Evolutionary conservation across 2,888 invertebrate genomes (phyloP).

Genomic region (Watsonalla cultraria): DNA sequence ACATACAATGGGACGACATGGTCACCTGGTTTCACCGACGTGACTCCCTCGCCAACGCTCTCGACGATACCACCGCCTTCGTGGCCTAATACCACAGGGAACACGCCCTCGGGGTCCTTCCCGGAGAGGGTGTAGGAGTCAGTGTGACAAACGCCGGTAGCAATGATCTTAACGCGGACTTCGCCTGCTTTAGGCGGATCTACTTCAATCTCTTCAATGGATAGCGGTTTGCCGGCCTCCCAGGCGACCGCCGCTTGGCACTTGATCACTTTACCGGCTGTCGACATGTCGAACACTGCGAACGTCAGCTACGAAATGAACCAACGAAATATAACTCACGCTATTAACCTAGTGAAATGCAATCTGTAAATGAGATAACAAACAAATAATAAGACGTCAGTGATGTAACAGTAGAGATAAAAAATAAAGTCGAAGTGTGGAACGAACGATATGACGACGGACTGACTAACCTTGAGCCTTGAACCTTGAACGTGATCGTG

Average conservation of each 20-base stretch:
- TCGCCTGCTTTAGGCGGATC: conserved; percentile 96
- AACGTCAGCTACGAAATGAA: conserved; percentile 34
- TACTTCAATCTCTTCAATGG: conserved; percentile 95
- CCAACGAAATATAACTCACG: not conserved
- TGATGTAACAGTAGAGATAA: conserved; percentile 24
- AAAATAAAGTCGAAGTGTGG: too few species aligned
- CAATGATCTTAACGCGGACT: conserved; percentile 88
- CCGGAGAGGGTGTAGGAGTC: conserved; percentile 95
- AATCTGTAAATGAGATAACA: conserved; percentile 1
- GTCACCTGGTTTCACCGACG: conserved; percentile 91
- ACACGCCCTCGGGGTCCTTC: conserved; percentile 92
- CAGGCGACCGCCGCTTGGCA: conserved; percentile 98
- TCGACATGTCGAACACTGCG: conserved; percentile 47
- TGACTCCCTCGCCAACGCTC: conserved; percentile 95
- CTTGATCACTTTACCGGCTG: conserved; percentile 84
- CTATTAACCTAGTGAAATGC: conserved; percentile 6
- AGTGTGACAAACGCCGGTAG: conserved; percentile 94
- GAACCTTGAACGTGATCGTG: not conserved
- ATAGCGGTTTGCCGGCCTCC: conserved; percentile 93
- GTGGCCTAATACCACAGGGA: conserved; percentile 96
- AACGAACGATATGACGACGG: not conserved
- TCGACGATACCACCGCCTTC: conserved; percentile 99
- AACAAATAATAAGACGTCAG: conserved; percentile 14
- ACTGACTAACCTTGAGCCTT: not conserved
- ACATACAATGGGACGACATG: conserved; percentile 98